Conservation (phyloP, 2,113 vertebrate genomes). For the Pachycephala philippinensis region DNA sequence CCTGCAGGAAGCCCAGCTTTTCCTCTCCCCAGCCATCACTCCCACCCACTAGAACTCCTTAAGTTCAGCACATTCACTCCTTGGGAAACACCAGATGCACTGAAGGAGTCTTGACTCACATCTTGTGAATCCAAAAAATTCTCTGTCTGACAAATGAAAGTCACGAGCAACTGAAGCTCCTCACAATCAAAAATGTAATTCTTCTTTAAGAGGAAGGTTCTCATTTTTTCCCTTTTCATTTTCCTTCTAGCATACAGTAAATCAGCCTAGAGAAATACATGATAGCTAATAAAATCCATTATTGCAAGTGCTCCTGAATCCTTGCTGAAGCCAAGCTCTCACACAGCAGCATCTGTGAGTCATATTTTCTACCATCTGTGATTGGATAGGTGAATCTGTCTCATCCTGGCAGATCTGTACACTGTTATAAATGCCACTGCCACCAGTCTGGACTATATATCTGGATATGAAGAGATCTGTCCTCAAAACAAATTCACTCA, state of each 20-base stretch:
- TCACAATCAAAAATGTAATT: background rate
- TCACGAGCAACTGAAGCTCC: background rate
- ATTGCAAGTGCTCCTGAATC: background rate
- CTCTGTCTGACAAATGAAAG: constrained; percentile 6
- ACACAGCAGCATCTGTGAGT: constrained; percentile 50
- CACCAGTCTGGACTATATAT: constrained; percentile 14
- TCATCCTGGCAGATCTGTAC: constrained; percentile 36
- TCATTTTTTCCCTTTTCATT: background rate
- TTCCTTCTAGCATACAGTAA: background rate
- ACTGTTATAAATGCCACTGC: constrained; percentile 30
- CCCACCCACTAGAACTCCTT: background rate
- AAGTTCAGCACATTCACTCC: constrained; percentile 23
- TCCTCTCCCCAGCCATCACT: background rate
- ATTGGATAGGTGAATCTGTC: constrained; percentile 59
- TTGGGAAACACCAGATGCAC: constrained; percentile 51
- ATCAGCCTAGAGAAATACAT: background rate
- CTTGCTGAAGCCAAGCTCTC: constrained; percentile 21
- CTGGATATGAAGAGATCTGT: background rate
- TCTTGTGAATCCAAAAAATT: constrained; percentile 17
- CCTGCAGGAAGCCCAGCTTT: background rate
- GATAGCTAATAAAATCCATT: background rate
- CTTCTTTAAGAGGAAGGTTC: background rate
- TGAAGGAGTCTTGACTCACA: constrained; percentile 53
- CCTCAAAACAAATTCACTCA: background rate
- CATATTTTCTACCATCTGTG: constrained; percentile 58